Percentiles rank a stretch among this genome's conserved stretches.
phyloP scores from a whole-genome alignment of 1,140 invertebrate genomes.

The Drosophila mojavensis region DNA sequence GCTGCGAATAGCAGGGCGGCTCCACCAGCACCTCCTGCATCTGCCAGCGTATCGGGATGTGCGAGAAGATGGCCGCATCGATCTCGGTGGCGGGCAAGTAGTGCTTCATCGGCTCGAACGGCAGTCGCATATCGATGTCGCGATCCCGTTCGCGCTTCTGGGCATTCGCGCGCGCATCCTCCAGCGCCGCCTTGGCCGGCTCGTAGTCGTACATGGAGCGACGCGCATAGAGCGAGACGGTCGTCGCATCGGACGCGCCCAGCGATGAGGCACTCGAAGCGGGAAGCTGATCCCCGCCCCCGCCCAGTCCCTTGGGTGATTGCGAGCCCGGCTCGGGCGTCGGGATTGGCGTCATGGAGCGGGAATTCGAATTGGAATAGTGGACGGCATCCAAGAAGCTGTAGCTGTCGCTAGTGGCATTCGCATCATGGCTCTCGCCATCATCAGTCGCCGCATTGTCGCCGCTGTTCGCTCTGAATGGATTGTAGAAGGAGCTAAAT shows the following conservation, averaged over 20 bases:
- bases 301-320: conserved; percentile 41
- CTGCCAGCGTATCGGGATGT: conserved; percentile 89
- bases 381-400: conserved; percentile 18
- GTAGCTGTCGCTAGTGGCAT: neutral
- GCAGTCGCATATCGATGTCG: conserved; percentile 91
- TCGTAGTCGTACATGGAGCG: conserved; percentile 73
- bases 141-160: conserved; percentile 75
- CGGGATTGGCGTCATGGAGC: conserved; percentile 65
- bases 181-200: conserved; percentile 35
- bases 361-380: conserved; percentile 65
- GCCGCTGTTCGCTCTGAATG: conserved; percentile 56
- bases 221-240: conserved; percentile 53
- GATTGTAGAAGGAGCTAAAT: conserved; percentile 63
- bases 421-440: neutral
- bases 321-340: conserved; percentile 66
- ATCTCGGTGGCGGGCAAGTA: conserved; percentile 93
- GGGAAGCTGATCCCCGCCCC: neutral
- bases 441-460: conserved; percentile 18
- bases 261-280: neutral
- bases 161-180: conserved; percentile 26
- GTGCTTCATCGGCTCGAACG: conserved; percentile 90
- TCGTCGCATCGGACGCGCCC: neutral
- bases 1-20: conserved; percentile 89
- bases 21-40: conserved; percentile 88
- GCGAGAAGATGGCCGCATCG: conserved; percentile 91